Conservation (phyloP, 2,797 vertebrate species). For the Acrossocheilus fasciatus region DNA sequence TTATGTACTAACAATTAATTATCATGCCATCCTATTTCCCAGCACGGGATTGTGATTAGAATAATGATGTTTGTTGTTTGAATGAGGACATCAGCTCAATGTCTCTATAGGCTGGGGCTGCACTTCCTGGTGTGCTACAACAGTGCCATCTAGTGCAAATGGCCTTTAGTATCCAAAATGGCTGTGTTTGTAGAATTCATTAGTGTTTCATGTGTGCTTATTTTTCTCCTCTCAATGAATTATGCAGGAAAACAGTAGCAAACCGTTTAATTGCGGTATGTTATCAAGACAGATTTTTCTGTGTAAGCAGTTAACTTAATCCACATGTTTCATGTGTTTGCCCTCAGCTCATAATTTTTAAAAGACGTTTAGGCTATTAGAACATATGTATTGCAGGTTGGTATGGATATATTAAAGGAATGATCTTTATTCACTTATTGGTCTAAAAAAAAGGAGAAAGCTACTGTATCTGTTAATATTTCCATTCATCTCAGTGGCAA, state of each 20-base stretch:
- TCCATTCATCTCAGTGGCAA: not conserved
- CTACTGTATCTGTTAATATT: not conserved
- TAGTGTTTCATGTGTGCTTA: not conserved
- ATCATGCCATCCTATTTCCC: conserved; percentile 70
- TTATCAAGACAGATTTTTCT: conserved; percentile 40
- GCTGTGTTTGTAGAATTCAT: conserved; percentile 4
- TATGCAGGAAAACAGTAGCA: conserved; percentile 39
- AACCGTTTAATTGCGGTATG: conserved; percentile 54
- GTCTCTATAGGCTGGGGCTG: not conserved
- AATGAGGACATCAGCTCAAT: conserved; percentile 53
- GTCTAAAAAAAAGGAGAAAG: not conserved
- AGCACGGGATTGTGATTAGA: conserved; percentile 53
- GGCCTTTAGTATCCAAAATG: conserved; percentile 41
- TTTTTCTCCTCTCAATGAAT: conserved; percentile 43
- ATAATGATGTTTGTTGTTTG: conserved; percentile 50
- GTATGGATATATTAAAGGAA: not conserved
- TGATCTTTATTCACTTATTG: not conserved
- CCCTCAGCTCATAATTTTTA: conserved; percentile 18
- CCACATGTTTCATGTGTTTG: conserved; percentile 41
- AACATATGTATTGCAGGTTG: not conserved
- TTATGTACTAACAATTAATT: conserved; percentile 72
- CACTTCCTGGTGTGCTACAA: conserved; percentile 61
- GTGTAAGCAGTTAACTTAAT: conserved; percentile 43
- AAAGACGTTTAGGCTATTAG: not conserved
- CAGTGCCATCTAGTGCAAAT: conserved; percentile 79